Evolutionary conservation across 2,113 vertebrate genomes (phyloP), one percentile per base, ranked within the genome.

Genomic region (Gorsachius goisagi): DNA sequence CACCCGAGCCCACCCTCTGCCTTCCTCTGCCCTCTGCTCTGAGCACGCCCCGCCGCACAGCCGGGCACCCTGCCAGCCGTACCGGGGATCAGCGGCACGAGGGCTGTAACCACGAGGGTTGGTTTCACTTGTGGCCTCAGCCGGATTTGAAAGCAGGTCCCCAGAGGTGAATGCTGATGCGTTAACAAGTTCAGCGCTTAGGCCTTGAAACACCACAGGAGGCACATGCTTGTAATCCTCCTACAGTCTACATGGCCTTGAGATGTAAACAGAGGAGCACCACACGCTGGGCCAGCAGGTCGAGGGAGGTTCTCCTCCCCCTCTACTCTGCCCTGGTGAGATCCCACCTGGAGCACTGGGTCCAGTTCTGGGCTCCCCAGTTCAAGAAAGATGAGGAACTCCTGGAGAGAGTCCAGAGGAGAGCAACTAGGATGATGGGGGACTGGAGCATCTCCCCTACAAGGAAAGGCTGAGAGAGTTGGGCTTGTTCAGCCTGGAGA

Each of bases 211-310:
- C 45, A 52, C 0, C 11, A 15, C 35, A 30, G 53, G 45, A 85
- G 30, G 12, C 73, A 77, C 1, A 0, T 45, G 80, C 32, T 50
- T 21, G 2, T 69, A 35, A 82, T 73, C 82, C 32, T 67, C 47
- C 77, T 41, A 30, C 35, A 41, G 15, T 7, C 68, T 60, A 15
- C 6, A 0, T 1, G 5, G 58, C 33, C 69, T 53, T 5, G 1
- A 72, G 73, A 24, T 11, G 53, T 22, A 49, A 92, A 68, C 56
- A 64, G 28, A 88, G 74, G 35, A 63, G 15, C 50, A 32, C 44
- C 2, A 0, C 12, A 5, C 0, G 5, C 55, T 8, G 20, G 55
- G 49, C 15, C 11, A 15, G 26, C n/a, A n/a, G n/a, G n/a, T n/a
- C n/a, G n/a, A n/a, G n/a, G n/a, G n/a, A n/a, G n/a, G n/a, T n/a